These are phyloP conservation scores for Leguminivora glycinivorella DNA, from an alignment of 1,140 invertebrate genomes.

Conservation along the genomic window DNA sequence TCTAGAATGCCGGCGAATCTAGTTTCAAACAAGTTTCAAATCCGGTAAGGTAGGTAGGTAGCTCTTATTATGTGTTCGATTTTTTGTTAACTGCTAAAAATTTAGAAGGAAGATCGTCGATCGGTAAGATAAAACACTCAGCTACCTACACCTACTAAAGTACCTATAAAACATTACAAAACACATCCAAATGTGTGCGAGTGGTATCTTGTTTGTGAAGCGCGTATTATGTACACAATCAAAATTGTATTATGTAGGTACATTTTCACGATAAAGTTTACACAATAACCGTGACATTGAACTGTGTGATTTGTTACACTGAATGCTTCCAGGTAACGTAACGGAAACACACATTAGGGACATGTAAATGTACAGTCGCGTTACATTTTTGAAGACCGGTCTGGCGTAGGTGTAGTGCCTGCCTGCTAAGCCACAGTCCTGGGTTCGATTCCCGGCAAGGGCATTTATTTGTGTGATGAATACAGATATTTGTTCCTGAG, in stretches of 20 bases:
- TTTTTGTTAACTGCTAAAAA: too few relatives aligned
- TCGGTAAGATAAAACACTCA: not conserved
- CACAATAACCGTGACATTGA: constrained; percentile 33
- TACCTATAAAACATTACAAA: not conserved
- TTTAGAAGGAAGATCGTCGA: too few relatives aligned
- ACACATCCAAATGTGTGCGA: not conserved
- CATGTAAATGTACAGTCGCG: not conserved
- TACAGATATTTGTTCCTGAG: too few relatives aligned
- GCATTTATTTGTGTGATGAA: too few relatives aligned
- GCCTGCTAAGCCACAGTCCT: too few relatives aligned
- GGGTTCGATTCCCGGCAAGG: too few relatives aligned
- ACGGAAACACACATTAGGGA: not conserved
- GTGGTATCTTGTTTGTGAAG: not conserved
- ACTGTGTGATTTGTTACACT: constrained; percentile 31
- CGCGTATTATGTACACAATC: not conserved
- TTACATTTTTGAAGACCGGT: too few relatives aligned
- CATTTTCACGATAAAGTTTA: not conserved
- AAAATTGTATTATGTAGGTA: constrained; percentile 1
- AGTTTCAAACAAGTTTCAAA: too few relatives aligned
- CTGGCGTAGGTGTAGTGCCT: too few relatives aligned
- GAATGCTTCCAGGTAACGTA: constrained; percentile 11
- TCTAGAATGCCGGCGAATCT: too few relatives aligned
- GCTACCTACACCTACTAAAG: not conserved
- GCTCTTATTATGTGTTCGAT: too few relatives aligned
- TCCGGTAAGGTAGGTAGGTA: too few relatives aligned